These are phyloP conservation scores for Hormaphis cornu DNA, from an alignment of 1,140 invertebrate species.

Conservation along the genomic window DNA sequence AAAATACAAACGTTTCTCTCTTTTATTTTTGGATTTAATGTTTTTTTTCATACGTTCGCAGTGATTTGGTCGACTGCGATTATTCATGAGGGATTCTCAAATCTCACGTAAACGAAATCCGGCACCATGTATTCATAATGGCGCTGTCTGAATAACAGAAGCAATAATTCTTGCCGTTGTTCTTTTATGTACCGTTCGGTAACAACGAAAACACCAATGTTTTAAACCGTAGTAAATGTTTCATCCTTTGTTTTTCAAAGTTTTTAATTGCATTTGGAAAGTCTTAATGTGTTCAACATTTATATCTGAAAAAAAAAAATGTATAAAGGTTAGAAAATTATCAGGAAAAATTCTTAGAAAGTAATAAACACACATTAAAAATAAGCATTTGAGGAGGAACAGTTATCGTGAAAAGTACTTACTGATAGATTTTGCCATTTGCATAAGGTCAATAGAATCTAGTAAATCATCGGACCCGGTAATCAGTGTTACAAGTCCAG, in stretches of 20 bases:
- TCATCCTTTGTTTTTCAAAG: conserved; percentile 9
- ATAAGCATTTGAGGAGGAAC: not conserved
- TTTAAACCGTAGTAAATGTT: not conserved
- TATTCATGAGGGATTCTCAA: not conserved
- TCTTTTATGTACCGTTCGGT: not conserved
- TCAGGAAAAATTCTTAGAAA: not conserved
- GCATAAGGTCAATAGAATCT: not conserved
- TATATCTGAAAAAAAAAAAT: not conserved
- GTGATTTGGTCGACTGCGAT: not conserved
- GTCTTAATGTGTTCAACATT: conserved; percentile 12
- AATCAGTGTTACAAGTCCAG: conserved; percentile 12
- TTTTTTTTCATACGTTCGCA: not conserved
- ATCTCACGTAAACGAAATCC: not conserved
- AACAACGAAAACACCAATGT: conserved; percentile 13
- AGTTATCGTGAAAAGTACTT: not conserved
- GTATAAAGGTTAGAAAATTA: too few relatives aligned
- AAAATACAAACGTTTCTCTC: not conserved
- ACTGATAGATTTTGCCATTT: conserved; percentile 24
- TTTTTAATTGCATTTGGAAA: conserved; percentile 15
- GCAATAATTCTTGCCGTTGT: not conserved
- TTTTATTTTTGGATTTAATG: not conserved
- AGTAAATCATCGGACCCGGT: conserved; percentile 9
- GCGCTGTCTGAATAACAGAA: not conserved
- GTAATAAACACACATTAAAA: not conserved
- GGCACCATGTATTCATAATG: not conserved